Evolutionary conservation across 2,113 vertebrate species (phyloP).

Genomic region (Oenanthe melanoleuca): DNA sequence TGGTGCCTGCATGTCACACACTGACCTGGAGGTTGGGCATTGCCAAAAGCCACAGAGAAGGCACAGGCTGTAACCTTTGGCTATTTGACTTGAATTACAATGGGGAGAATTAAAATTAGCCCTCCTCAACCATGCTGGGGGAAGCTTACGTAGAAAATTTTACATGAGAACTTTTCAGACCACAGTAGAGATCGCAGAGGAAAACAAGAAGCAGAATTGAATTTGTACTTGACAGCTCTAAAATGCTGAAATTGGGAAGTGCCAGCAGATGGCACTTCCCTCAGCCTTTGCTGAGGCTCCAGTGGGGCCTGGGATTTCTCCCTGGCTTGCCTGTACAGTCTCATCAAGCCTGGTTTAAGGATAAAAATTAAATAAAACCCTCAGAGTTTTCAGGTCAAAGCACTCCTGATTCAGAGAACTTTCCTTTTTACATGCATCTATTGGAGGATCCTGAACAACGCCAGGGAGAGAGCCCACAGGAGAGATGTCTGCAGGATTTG

Average conservation of each 20-base stretch:
- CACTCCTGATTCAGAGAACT: not conserved
- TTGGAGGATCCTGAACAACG: not conserved
- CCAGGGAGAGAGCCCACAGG: not conserved
- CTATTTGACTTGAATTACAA: not conserved
- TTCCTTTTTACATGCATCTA: not conserved
- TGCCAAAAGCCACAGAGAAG: not conserved
- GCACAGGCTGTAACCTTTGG: not conserved
- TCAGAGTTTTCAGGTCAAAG: not conserved
- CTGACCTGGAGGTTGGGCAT: rapidly evolving
- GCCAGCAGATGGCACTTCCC: not conserved
- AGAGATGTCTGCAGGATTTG: not conserved
- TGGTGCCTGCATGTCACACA: not conserved
- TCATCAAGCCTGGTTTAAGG: not conserved
- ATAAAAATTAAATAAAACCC: not conserved
- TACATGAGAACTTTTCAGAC: not conserved
- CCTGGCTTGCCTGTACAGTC: not conserved
- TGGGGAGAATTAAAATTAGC: not conserved
- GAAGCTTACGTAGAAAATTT: not conserved
- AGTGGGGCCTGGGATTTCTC: not conserved
- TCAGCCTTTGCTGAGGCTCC: not conserved
- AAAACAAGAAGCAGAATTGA: not conserved
- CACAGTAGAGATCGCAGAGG: not conserved
- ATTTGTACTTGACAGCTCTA: not conserved
- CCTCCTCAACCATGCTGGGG: rapidly evolving
- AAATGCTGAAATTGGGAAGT: not conserved